Base-by-base conservation (phyloP, 2,888 invertebrate genomes). In the Cheilosia vernalis region DNA sequence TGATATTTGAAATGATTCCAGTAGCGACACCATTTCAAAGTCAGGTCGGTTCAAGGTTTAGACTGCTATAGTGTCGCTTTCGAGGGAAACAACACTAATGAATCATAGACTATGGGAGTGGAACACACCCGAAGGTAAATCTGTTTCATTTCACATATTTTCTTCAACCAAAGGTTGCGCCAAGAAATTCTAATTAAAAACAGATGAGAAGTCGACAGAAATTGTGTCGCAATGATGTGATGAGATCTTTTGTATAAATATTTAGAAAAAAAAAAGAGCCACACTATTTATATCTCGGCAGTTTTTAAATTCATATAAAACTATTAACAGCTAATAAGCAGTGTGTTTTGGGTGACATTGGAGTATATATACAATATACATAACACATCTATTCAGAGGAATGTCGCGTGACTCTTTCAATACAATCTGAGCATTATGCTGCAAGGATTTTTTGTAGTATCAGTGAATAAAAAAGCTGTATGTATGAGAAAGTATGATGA, bases 101-200 rank as follows among this genome's bases (percentile, higher is more conserved):
- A 77, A 72, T 77, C 44, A 78, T 55, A 47, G 60, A 77, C 49
- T 58, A 51, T 58, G 53, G 44, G 51, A 33, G 21, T 53, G 51
- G 27, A 21, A 53, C 13, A 21, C 13, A 40, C 37, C 10, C 47
- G 21, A 61, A 37, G 21, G 61, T 40, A 37, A 78, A 56, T 55
- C 78, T 15, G 44, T 76, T 79, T 55, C 63, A 58, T 64, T 63
- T 51, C 53, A 69, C 17, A 44, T 21, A 1, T 21, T 69, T 70
- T 70, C 79, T 58, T 64, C 84, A 74, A 74, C 58, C 44, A 69
- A 84, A 69, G 80, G 66, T 72, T 81, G 72, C 49, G 70, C 81
- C 67, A 81, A 67, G 55, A 70, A 70, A 72, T 66, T 81, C 69
- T 72, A 85, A 85, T 85, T 77, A 81, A 81, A 74, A 85, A 67